Evolutionary conservation across 1,140 invertebrate genomes (phyloP).

Genomic region (Platorchestia sp.): DNA sequence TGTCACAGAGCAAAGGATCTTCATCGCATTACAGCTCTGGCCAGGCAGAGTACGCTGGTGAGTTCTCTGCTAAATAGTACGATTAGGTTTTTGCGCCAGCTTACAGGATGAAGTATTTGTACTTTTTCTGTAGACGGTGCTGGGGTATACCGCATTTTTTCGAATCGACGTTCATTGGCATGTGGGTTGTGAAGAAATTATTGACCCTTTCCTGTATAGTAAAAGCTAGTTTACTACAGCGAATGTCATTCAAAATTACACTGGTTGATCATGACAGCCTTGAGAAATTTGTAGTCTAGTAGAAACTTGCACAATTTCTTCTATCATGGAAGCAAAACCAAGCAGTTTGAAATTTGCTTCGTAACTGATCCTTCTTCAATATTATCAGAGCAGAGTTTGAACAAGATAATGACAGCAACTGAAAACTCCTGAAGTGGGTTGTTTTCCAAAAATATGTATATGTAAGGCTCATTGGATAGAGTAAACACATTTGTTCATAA

Average conservation of each 20-base stretch:
- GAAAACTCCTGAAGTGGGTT: no score
- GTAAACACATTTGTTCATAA: not conserved
- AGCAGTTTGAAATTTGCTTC: not conserved
- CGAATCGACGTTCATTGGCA: no score
- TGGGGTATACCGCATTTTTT: not conserved
- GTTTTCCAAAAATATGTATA: not conserved
- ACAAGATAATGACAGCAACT: not conserved
- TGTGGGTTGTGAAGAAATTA: not conserved
- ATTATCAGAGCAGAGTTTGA: not conserved
- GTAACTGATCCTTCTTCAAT: not conserved
- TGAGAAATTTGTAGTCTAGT: not conserved
- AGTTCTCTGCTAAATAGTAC: not conserved
- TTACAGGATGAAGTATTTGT: not conserved
- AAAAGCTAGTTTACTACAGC: not conserved
- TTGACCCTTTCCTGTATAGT: not conserved
- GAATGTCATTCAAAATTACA: not conserved
- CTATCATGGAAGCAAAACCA: not conserved
- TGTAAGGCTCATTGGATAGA: not conserved
- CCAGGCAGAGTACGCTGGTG: constrained; percentile 23
- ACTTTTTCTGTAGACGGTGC: not conserved
- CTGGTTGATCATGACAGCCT: not conserved
- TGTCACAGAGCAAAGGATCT: constrained; percentile 2
- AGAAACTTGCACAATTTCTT: not conserved
- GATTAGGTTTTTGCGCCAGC: not conserved
- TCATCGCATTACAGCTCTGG: constrained; percentile 11